Conservation (phyloP, 2,797 vertebrate species). For the Heteromormyrus szaboi region DNA sequence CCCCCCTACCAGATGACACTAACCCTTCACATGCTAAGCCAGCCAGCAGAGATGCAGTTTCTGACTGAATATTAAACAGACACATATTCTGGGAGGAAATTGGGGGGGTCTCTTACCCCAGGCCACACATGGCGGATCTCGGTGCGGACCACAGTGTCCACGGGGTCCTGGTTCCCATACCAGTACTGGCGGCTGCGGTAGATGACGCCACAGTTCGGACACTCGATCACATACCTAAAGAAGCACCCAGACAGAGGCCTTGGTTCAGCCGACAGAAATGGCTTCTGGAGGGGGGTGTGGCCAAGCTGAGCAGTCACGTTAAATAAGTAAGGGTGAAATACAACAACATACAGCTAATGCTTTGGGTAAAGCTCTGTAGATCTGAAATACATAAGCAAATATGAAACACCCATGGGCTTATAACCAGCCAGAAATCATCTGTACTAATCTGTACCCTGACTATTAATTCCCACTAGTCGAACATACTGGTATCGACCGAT, state of each 20-base stretch:
- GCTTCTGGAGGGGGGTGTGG: background rate
- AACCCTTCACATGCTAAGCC: background rate
- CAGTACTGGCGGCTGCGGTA: constrained; percentile 96
- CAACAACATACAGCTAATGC: background rate
- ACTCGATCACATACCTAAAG: constrained; percentile 91
- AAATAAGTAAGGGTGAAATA: background rate
- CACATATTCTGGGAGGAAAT: background rate
- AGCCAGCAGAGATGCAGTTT: background rate
- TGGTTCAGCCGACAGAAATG: background rate
- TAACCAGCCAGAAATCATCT: background rate
- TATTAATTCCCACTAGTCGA: background rate
- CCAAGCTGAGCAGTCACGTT: background rate
- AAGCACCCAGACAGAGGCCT: background rate
- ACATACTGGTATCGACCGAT: background rate
- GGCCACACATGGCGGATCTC: constrained; percentile 98
- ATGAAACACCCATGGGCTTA: background rate
- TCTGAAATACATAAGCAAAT: background rate
- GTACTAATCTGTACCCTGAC: background rate
- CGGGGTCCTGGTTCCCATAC: constrained; percentile 95
- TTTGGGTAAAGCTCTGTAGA: background rate
- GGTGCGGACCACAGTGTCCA: constrained; percentile 93
- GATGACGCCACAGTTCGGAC: constrained; percentile 90
- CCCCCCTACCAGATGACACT: background rate
- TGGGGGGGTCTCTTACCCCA: constrained; percentile 69
- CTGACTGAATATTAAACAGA: background rate